Conservation (phyloP, 2,113 vertebrate species). For the Eretmochelys imbricata region DNA sequence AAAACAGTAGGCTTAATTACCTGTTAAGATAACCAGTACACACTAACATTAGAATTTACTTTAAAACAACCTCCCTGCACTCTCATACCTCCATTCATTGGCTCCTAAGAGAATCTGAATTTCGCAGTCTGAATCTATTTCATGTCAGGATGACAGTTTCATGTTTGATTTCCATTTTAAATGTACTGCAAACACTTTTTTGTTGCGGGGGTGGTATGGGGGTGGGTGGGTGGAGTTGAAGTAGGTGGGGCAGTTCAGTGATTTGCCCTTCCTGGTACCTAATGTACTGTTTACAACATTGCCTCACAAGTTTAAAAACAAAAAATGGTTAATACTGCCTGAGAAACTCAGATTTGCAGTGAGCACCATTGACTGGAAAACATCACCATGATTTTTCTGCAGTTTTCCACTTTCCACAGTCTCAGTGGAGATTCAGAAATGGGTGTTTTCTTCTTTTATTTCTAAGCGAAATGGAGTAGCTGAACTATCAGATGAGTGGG, state of each 20-base stretch:
- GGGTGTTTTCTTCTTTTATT: neutral
- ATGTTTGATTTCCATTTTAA: neutral
- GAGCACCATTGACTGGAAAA: neutral
- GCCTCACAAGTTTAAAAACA: too few relatives aligned
- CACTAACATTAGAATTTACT: neutral
- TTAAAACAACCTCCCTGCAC: neutral
- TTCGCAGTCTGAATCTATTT: neutral
- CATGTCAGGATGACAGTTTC: neutral
- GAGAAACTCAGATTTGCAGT: too few relatives aligned
- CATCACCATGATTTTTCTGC: neutral
- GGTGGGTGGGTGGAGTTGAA: neutral
- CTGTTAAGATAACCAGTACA: neutral
- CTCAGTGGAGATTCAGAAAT: neutral
- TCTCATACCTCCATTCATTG: neutral
- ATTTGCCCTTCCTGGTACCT: neutral
- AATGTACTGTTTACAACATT: too few relatives aligned
- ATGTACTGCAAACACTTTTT: neutral
- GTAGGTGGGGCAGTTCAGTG: neutral
- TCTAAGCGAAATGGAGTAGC: neutral
- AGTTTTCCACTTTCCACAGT: neutral
- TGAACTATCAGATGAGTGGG: neutral
- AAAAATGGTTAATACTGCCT: neutral
- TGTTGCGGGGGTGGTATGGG: rapidly evolving
- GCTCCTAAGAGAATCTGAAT: neutral
- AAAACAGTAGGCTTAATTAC: neutral